Evolutionary conservation across 2,888 invertebrate species (phyloP), one percentile per base, ranked within the genome.

Genomic region (Apotomis capreana): DNA sequence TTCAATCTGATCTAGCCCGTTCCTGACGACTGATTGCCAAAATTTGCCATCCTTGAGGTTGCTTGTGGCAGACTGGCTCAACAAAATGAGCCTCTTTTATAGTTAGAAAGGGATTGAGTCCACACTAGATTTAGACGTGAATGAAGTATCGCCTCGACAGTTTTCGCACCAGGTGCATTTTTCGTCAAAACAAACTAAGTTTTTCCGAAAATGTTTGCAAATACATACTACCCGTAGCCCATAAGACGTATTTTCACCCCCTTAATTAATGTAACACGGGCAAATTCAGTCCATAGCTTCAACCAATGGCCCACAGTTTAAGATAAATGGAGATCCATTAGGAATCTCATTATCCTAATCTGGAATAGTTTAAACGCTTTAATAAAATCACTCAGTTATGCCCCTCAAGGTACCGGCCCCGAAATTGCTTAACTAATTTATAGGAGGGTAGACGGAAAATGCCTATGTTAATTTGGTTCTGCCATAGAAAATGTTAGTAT

Each of bases 301-400:
- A 46, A 26, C 54, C 37, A 70, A 70, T 36, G 44, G 54, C 59
- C 15, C 70, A 4, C 58, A 61, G 67, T 67, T 61, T 61, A 61
- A 67, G 60, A 61, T 60, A 46, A 65, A 70, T 65, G 70, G 65
- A 37, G 46, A 61, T 12, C 70, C 70, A 70, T 70, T 70, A 67
- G 55, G 49, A 37, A 61, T 67, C 60, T 65, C 70, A 67, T 70
- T 70, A 70, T 40, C 60, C 67, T 70, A 70, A 70, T 70, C 70
- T 67, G 65, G 51, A 67, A 70, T 70, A 70, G 65, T 67, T 70
- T 70, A 65, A 40, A 61, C 60, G 65, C 61, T 67, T 67, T 67
- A 70, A 70, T 70, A 67, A 70, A 70, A 70, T 70, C 65, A 54
- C 70, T 70, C 37, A 40, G 67, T 64, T 70, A 70, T 60, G 59